Evolutionary conservation across 2,888 invertebrate genomes (phyloP).

Genomic region (Coleophora flavipennella): DNA sequence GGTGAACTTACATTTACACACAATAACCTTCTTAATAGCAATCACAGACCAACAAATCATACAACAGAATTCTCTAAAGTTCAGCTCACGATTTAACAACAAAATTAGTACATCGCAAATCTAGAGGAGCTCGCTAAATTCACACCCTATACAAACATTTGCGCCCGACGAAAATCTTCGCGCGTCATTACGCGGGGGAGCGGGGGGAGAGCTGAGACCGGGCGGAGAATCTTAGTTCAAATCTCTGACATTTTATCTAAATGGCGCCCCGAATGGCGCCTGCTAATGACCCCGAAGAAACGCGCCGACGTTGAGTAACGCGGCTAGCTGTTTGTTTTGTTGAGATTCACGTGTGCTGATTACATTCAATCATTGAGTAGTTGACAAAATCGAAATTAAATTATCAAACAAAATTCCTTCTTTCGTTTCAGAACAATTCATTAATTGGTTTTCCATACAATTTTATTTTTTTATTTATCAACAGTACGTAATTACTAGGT

Average conservation of each 20-base stretch:
- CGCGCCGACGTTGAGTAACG: slow-evolving; percentile 14
- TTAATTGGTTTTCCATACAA: no score
- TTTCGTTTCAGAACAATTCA: no score
- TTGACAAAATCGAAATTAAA: no score
- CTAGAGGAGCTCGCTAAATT: slow-evolving; percentile 38
- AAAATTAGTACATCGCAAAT: slow-evolving; percentile 15
- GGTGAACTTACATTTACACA: no score
- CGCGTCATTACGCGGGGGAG: slow-evolving; percentile 62
- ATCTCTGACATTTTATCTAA: slow-evolving; percentile 73
- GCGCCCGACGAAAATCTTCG: slow-evolving; percentile 67
- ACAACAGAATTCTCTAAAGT: slow-evolving; percentile 13
- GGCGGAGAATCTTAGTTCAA: slow-evolving; percentile 58
- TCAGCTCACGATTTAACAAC: slow-evolving; percentile 19
- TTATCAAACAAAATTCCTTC: no score
- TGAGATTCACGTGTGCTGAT: no score
- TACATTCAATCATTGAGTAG: no score
- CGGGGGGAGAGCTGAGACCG: slow-evolving; percentile 10
- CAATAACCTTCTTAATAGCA: no score
- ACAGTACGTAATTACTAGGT: no score
- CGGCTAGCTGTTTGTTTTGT: no score
- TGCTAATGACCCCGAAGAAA: slow-evolving; percentile 70
- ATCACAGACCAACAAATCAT: slow-evolving; percentile 8
- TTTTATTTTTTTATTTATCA: no score
- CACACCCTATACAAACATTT: slow-evolving; percentile 69
- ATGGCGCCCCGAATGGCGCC: slow-evolving; percentile 68